Conservation (phyloP, 1,140 invertebrate genomes). For the Chionoecetes opilio region DNA sequence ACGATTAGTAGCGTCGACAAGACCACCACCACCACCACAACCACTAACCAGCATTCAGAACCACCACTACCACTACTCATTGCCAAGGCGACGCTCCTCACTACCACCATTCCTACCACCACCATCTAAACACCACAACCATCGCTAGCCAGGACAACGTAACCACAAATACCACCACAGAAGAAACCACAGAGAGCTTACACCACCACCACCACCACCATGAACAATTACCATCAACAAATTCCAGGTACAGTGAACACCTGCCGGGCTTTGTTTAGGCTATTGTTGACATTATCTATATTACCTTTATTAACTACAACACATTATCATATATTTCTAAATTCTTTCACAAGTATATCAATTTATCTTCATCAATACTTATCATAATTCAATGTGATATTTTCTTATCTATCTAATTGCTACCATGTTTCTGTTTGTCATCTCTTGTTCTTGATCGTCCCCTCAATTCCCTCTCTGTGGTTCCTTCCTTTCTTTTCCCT, state of each 20-base stretch:
- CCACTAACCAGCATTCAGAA: neutral
- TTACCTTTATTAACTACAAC: too few species aligned
- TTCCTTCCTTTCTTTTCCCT: neutral
- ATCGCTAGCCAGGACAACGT: neutral
- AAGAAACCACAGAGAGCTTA: neutral
- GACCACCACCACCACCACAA: neutral
- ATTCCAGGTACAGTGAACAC: slow-evolving; percentile 18
- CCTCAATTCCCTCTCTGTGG: neutral
- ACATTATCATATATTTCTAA: neutral
- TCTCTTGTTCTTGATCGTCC: neutral
- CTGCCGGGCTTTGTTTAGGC: neutral
- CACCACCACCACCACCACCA: neutral
- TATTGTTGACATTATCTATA: neutral
- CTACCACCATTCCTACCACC: neutral
- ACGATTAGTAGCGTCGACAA: neutral
- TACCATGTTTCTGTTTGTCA: neutral
- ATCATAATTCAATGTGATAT: neutral
- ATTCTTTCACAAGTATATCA: neutral
- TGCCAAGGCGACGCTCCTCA: neutral
- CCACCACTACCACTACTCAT: neutral
- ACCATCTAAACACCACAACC: neutral
- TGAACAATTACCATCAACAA: slow-evolving; percentile 11
- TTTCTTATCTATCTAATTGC: neutral
- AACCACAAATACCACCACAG: neutral
- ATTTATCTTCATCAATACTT: neutral